Conservation (phyloP, 2,113 vertebrate species). For the Mastomys natalensis region DNA sequence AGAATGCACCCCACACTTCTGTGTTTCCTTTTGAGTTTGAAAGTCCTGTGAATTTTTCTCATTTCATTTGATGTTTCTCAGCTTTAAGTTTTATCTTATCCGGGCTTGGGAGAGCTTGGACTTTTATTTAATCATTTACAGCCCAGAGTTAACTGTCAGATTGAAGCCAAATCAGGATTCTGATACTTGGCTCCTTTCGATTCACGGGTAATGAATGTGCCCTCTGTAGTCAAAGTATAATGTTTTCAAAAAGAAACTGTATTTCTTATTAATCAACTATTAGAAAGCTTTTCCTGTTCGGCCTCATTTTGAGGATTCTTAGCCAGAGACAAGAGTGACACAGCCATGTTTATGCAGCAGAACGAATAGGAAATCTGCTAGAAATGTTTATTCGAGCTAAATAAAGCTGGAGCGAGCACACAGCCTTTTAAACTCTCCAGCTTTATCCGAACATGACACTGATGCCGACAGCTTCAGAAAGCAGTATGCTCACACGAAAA, state of each 20-base stretch:
- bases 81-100: conserved; percentile 51
- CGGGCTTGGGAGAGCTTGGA: conserved; percentile 60
- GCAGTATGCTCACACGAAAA: conserved; percentile 68
- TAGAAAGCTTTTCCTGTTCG: conserved; percentile 70
- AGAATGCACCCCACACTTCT: conserved; percentile 55
- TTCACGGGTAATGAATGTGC: conserved; percentile 76
- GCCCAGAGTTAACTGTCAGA: conserved; percentile 77
- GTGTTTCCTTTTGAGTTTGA: conserved; percentile 72
- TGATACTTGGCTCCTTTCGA: conserved; percentile 74
- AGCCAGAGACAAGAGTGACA: conserved; percentile 40
- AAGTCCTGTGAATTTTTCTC: conserved; percentile 72
- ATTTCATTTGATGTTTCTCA: conserved; percentile 77
- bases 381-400: conserved; percentile 74
- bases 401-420: conserved; percentile 67
- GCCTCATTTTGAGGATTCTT: conserved; percentile 53
- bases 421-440: conserved; percentile 65
- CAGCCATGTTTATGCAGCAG: conserved; percentile 39
- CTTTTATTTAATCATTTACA: conserved; percentile 79
- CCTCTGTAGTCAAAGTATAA: conserved; percentile 69
- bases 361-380: conserved; percentile 30
- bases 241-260: conserved; percentile 65
- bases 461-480: conserved; percentile 77
- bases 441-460: conserved; percentile 75
- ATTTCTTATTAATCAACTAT: conserved; percentile 73
- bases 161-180: conserved; percentile 70